Evolutionary conservation across 2,797 vertebrate genomes (phyloP).

Genomic region (Acrocephalus scirpaceus): DNA sequence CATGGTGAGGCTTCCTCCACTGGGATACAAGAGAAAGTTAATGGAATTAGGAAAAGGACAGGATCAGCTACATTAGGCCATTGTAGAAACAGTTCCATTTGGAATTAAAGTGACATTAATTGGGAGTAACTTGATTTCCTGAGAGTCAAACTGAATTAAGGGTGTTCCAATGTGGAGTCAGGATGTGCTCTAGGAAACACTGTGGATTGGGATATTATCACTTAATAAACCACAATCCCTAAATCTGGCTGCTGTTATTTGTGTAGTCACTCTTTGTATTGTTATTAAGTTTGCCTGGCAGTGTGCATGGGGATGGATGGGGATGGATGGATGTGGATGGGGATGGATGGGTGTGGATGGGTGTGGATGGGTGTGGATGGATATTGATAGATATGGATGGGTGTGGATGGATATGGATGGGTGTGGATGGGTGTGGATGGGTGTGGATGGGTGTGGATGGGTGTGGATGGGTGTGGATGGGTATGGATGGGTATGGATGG

Average conservation of each 20-base stretch:
- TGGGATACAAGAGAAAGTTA: neutral
- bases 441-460: too few relatives aligned
- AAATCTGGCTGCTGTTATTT: neutral
- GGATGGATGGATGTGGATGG: too few relatives aligned
- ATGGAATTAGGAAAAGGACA: neutral
- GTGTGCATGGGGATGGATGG: too few relatives aligned
- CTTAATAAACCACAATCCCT: neutral
- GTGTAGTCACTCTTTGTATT: neutral
- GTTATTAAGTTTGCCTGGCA: too few relatives aligned
- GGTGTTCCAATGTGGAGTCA: accelerated
- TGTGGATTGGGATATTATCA: accelerated
- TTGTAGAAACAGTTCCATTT: accelerated
- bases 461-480: too few relatives aligned
- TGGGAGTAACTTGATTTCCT: neutral
- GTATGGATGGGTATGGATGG: too few relatives aligned
- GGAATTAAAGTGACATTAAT: neutral
- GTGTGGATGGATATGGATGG: too few relatives aligned
- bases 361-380: too few relatives aligned
- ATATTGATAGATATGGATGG: too few relatives aligned
- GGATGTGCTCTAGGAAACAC: neutral
- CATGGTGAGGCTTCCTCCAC: neutral
- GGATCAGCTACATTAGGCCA: neutral
- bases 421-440: too few relatives aligned
- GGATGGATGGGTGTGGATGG: too few relatives aligned
- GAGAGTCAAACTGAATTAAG: too few relatives aligned